Base-by-base conservation (phyloP, 2,113 vertebrate species). In the Lepus europaeus region DNA sequence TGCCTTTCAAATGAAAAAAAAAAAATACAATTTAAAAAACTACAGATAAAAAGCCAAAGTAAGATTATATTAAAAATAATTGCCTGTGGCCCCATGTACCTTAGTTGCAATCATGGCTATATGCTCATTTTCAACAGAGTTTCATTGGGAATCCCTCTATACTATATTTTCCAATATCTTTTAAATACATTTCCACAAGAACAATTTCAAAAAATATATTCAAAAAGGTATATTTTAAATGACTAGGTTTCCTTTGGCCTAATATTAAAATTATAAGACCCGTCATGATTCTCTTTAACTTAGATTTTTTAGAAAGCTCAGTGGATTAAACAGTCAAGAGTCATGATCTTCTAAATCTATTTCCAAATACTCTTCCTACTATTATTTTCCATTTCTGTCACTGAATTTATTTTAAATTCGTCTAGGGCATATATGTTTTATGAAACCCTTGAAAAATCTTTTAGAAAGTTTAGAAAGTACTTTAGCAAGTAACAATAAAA, bases 11-110 rank as follows among this genome's bases (percentile, higher is more conserved):
- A 19, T 59, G 56, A 19, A 17, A 19, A 59, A 17, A 19, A 59
- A 19, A 59, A 59, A 59, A 59, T 59, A 14, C 56, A 59, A 19
- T 59, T 59, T 59, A 20, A 59, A 59, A 59, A 59, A 59, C 14
- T 59, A 20, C 19, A 59, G 13, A 59, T 14, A 16, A 59, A 59
- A 59, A 59, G 56, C 56, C 14, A 59, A 20, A 59, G 19, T 59
- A 20, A 59, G 3, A 59, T 59, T 19, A 59, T 59, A 59, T 59
- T 59, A 36, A 39, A 39, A 56, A 69, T 92, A 59, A 27, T 83
- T 45, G 9, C 23, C 19, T 16, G 23, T 3, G 12, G 6, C 2
- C 23, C 6, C 9, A 29, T 51, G 66, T 0, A 16, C 2, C 11
- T 36, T 36, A 79, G 9, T 17, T 23, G 31, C 17, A 81, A 53